Evolutionary conservation across 2,888 invertebrate species (phyloP).

Genomic region (Agonopterix alstromeriana): DNA sequence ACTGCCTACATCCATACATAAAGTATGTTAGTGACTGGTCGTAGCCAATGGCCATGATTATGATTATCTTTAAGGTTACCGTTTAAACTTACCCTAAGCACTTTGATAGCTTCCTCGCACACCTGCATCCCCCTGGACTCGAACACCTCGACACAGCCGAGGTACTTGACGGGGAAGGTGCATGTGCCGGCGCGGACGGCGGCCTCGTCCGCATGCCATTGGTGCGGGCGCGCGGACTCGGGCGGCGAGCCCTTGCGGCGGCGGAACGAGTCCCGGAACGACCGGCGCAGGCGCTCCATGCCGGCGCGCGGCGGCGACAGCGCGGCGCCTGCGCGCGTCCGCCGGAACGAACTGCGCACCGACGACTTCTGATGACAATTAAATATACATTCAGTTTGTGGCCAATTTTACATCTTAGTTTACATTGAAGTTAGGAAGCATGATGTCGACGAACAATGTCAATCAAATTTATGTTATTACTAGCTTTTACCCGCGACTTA

Average conservation of each 20-base stretch:
- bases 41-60: too few relatives aligned
- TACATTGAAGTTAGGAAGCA: too few relatives aligned
- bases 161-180: conserved; percentile 98
- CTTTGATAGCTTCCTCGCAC: conserved; percentile 99
- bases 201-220: conserved; percentile 98
- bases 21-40: too few relatives aligned
- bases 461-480: too few relatives aligned
- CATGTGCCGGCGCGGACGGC: conserved; percentile 97
- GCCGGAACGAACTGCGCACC: conserved; percentile 64
- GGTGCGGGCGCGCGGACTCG: conserved; percentile 96
- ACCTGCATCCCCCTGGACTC: conserved; percentile 99
- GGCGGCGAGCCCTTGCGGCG: conserved; percentile 91
- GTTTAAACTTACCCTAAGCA: conserved; percentile 86
- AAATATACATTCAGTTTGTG: too few relatives aligned
- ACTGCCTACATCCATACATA: too few relatives aligned
- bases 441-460: too few relatives aligned
- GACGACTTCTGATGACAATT: conserved; percentile 59
- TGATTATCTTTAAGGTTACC: too few relatives aligned
- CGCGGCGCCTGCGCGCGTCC: conserved; percentile 59
- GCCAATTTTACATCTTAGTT: too few relatives aligned
- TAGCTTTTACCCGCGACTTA: too few relatives aligned
- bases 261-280: conserved; percentile 95
- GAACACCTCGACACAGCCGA: conserved; percentile 99
- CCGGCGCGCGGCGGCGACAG: conserved; percentile 72
- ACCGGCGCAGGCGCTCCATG: conserved; percentile 93